Percentiles rank a stretch among this genome's conserved stretches.
Conservation (phyloP, 1,140 invertebrate species). For the Microplitis mediator region DNA sequence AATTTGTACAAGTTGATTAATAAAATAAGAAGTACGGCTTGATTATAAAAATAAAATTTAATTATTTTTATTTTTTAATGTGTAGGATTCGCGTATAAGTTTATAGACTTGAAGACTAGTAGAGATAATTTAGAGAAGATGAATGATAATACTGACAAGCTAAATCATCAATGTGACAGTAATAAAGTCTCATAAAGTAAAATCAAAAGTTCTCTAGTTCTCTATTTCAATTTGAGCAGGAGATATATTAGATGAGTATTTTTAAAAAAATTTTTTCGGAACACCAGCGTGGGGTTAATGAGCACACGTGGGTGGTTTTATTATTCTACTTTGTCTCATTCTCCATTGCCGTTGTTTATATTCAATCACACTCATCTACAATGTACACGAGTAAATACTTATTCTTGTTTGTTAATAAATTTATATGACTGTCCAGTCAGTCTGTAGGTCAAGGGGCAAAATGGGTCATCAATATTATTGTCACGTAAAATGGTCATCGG, state of each 20-base stretch:
- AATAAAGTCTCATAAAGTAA: not conserved
- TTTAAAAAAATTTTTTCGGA: not conserved
- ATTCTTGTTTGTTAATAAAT: not conserved
- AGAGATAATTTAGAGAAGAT: not conserved
- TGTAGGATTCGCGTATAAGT: no score
- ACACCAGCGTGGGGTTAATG: conserved; percentile 7
- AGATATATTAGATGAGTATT: not conserved
- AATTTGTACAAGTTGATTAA: no score
- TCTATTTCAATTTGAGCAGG: not conserved
- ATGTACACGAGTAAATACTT: not conserved
- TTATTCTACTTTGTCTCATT: conserved; percentile 13
- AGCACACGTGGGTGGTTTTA: conserved; percentile 17
- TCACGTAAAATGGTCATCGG: no score
- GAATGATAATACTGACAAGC: no score
- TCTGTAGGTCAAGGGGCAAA: no score
- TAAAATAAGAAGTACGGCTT: no score
- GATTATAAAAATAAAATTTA: no score
- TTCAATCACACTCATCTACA: not conserved
- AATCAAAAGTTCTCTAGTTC: not conserved
- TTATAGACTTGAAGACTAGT: no score
- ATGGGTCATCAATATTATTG: no score
- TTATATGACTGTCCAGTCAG: no score
- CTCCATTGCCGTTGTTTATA: not conserved
- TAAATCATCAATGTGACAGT: not conserved
- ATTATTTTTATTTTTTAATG: no score